These are phyloP conservation scores for Calephelis nemesis DNA, from an alignment of 1,140 invertebrate genomes.

Conservation along the genomic window DNA sequence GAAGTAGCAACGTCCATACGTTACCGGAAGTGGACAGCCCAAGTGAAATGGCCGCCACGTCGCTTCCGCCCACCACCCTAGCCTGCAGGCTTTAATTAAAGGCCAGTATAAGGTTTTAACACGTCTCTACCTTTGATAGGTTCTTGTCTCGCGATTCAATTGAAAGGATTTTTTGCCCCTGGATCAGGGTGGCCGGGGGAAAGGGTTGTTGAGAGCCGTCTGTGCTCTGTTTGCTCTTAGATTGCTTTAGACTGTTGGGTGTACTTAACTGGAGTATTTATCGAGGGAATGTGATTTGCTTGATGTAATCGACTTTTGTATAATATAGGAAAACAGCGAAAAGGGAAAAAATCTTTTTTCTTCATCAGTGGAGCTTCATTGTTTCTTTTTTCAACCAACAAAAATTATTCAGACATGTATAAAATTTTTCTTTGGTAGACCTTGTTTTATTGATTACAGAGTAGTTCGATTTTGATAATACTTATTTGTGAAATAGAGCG, in stretches of 20 bases:
- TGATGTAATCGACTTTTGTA: slow-evolving; percentile 7
- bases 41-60: slow-evolving; percentile 48
- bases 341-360: neutral
- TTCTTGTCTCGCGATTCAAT: slow-evolving; percentile 56
- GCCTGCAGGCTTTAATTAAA: slow-evolving; percentile 65
- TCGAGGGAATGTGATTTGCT: slow-evolving; percentile 11
- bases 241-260: slow-evolving; percentile 28
- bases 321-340: neutral
- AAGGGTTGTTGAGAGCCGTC: slow-evolving; percentile 53
- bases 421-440: too few relatives aligned
- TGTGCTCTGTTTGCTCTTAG: slow-evolving; percentile 37
- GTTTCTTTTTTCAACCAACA: too few relatives aligned
- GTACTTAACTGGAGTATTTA: slow-evolving; percentile 12
- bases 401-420: too few relatives aligned
- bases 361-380: too few relatives aligned
- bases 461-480: too few relatives aligned
- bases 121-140: slow-evolving; percentile 67
- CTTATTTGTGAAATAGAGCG: too few relatives aligned
- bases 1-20: slow-evolving; percentile 63
- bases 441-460: too few relatives aligned
- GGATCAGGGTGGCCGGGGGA: slow-evolving; percentile 42
- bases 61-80: slow-evolving; percentile 28
- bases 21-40: slow-evolving; percentile 53
- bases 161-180: slow-evolving; percentile 51
- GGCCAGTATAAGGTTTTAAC: slow-evolving; percentile 69